Conservation (phyloP, 2,888 invertebrate genomes). For the Blastobasis adustella region DNA sequence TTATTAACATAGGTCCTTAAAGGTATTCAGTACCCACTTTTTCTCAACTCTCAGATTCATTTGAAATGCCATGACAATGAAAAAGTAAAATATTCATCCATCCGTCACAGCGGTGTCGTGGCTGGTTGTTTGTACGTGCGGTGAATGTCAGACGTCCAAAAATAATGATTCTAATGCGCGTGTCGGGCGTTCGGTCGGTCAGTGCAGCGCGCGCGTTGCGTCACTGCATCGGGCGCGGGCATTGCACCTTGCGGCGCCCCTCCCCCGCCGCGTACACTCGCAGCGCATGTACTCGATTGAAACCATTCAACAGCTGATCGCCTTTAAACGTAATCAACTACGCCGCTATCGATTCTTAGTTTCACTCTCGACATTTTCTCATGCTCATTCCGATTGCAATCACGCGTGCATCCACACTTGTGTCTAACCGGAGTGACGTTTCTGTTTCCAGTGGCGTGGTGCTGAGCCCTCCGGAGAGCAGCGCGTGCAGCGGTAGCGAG, state of each 20-base stretch:
- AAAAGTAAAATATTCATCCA: constrained; percentile 32
- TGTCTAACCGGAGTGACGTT: not conserved
- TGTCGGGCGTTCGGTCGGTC: constrained; percentile 47
- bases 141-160: constrained; percentile 62
- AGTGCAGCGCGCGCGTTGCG: constrained; percentile 57
- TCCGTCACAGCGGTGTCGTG: constrained; percentile 41
- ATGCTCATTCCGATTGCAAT: too few species aligned
- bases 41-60: constrained; percentile 16
- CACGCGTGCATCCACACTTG: too few species aligned
- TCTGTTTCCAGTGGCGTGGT: constrained; percentile 85
- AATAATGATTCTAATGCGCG: constrained; percentile 45
- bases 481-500: constrained; percentile 82
- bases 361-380: too few species aligned
- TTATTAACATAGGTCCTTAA: too few species aligned
- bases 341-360: not conserved
- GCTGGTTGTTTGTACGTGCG: constrained; percentile 30
- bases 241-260: constrained; percentile 55
- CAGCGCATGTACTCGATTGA: constrained; percentile 44
- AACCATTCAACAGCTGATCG: constrained; percentile 60
- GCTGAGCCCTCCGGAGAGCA: constrained; percentile 83
- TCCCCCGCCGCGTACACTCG: constrained; percentile 24
- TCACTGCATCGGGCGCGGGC: constrained; percentile 64
- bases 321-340: constrained; percentile 31
- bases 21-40: constrained; percentile 25
- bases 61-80: constrained; percentile 20